Evolutionary conservation across 2,113 vertebrate species (phyloP), one percentile per base, ranked within the genome.

Genomic region (Brachyhypopomus gauderio): DNA sequence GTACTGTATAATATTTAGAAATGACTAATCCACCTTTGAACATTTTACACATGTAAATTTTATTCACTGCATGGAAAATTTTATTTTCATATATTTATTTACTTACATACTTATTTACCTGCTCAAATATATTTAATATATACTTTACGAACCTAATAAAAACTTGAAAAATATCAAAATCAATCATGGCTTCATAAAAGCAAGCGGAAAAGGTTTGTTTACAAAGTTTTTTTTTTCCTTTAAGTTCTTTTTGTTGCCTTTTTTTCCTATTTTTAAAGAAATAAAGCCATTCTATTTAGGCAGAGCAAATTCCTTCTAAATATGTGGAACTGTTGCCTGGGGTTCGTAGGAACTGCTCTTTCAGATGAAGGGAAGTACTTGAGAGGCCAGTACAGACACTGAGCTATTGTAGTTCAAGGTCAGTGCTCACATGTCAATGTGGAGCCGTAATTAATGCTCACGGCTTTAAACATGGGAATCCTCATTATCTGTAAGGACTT

Each of bases 401-500:
- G 64, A 76, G 67, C 63, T 75, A 16, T 63, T 67, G 70, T 63
- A 63, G 72, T 70, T 80, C 77, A 79, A 79, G 82, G 77, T 76
- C 77, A 71, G 48, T 75, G 63, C 14, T 60, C 77, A 84, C 70
- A 74, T 52, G 82, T 83, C 77, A 62, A 76, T 30, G 41, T 76
- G 56, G 23, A 64, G 72, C 72, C 60, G 22, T 84, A 80, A 80
- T 76, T 80, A 75, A 71, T 84, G 83, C 56, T 63, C 38, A 41
- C 41, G 41, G 36, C 56, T 80, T 62, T 30, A 12, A 82, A 76
- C 77, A 7, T 63, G 55, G 34, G 67, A 60, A 27, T 60, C 55
- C 41, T 25, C 12, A 17, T 41, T 72, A 4, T 48, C 2, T 27
- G 48, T 73, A 19, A 63, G 38, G 1, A 34, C 5, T 14, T 14